These are phyloP conservation scores for Triplophysa rosa DNA, from an alignment of 2,113 vertebrate genomes.

Conservation along the genomic window DNA sequence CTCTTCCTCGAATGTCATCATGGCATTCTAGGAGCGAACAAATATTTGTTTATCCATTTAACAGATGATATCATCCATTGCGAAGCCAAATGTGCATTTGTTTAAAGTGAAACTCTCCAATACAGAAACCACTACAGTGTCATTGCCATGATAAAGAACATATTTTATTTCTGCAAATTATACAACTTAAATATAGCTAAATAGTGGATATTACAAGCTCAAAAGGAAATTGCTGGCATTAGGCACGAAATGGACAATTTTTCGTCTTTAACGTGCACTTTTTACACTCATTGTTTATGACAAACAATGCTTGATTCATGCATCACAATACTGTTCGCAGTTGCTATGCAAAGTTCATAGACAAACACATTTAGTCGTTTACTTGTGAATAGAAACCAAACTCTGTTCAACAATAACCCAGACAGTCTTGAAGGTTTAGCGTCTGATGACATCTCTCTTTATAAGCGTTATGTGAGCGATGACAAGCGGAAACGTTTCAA, in stretches of 20 bases:
- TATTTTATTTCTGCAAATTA: no score
- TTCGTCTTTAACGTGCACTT: neutral
- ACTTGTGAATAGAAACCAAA: no score
- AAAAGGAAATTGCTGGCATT: no score
- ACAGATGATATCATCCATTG: neutral
- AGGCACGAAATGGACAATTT: no score
- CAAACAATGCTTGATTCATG: neutral
- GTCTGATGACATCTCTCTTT: neutral
- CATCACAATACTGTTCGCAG: neutral
- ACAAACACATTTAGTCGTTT: neutral
- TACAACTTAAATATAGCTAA: no score
- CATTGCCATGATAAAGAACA: no score
- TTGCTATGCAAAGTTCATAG: neutral
- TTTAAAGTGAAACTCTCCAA: no score
- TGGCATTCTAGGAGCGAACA: conserved; percentile 83
- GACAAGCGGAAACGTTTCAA: neutral
- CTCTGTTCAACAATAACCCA: neutral
- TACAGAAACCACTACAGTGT: no score
- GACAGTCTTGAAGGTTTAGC: neutral
- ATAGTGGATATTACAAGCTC: no score
- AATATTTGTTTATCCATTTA: neutral
- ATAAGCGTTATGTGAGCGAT: neutral
- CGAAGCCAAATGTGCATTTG: no score
- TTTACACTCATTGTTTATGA: neutral
- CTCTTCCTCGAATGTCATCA: conserved; percentile 99